These are phyloP conservation scores for Dasyprocta punctata DNA, from an alignment of 2,113 vertebrate genomes.

Conservation along the genomic window DNA sequence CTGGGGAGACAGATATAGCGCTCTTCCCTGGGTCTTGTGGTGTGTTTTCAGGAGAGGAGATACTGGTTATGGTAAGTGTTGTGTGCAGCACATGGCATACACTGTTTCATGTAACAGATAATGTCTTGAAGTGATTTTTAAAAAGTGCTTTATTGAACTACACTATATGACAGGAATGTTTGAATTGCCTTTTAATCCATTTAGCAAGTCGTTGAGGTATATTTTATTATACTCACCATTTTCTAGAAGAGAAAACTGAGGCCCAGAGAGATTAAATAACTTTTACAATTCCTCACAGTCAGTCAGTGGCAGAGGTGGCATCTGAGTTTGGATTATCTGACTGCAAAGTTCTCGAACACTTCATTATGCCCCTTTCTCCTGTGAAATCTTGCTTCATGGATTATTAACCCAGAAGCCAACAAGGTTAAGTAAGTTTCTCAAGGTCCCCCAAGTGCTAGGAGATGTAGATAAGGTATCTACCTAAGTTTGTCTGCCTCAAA, in stretches of 20 bases:
- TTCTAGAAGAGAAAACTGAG: not conserved
- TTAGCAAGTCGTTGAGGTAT: not conserved
- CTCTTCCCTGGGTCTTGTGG: not conserved
- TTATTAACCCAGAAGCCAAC: not conserved
- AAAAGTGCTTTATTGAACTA: not conserved
- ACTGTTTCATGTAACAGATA: not conserved
- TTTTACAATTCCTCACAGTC: not conserved
- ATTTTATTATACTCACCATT: not conserved
- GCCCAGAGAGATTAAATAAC: not conserved
- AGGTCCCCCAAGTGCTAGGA: not conserved
- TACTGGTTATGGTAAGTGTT: not conserved
- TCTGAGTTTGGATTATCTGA: not conserved
- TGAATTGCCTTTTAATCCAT: not conserved
- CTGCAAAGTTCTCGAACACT: not conserved
- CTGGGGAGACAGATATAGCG: not conserved
- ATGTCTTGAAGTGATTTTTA: too few relatives aligned
- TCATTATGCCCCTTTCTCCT: not conserved
- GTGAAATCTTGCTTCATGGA: not conserved
- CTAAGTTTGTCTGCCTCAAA: not conserved
- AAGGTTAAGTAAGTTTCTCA: not conserved
- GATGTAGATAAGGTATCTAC: not conserved
- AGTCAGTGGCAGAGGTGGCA: not conserved
- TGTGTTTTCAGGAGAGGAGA: not conserved
- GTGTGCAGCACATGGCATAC: accelerated
- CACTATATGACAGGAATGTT: not conserved